These are phyloP conservation scores for Mallotus villosus DNA, from an alignment of 2,797 vertebrate genomes.

Conservation along the genomic window DNA sequence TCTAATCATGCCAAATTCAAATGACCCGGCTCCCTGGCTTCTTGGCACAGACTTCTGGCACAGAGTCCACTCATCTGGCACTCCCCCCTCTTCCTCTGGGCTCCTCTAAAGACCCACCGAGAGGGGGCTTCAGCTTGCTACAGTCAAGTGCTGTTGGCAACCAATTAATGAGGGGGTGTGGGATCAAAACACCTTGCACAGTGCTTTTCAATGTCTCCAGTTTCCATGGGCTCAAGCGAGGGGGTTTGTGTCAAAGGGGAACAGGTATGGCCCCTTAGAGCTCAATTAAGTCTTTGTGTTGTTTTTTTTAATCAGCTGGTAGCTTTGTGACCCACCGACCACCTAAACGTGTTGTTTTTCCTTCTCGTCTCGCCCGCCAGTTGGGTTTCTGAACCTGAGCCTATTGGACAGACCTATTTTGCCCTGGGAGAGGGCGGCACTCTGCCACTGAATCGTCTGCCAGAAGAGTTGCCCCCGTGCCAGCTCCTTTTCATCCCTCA, in stretches of 20 bases:
- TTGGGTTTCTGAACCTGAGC: conserved; percentile 37
- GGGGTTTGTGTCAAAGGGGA: conserved; percentile 41
- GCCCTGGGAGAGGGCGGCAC: conserved; percentile 51
- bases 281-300: conserved; percentile 50
- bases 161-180: conserved; percentile 61
- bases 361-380: conserved; percentile 16
- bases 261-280: conserved; percentile 47
- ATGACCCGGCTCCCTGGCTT: conserved; percentile 48
- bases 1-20: conserved; percentile 62
- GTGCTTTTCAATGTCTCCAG: conserved; percentile 61
- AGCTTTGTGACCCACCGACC: conserved; percentile 33
- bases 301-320: conserved; percentile 36
- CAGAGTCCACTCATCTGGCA: conserved; percentile 16
- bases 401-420: conserved; percentile 40
- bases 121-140: conserved; percentile 60
- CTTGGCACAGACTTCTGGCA: conserved; percentile 57
- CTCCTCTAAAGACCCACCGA: conserved; percentile 51
- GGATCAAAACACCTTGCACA: conserved; percentile 57
- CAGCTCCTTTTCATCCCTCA: conserved; percentile 66
- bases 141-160: conserved; percentile 76
- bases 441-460: conserved; percentile 63
- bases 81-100: conserved; percentile 38
- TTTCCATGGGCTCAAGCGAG: conserved; percentile 58
- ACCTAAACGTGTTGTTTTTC: conserved; percentile 40
- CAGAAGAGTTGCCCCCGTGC: conserved; percentile 56